These are phyloP conservation scores for Eudasyphora cyanicolor DNA, from an alignment of 2,888 invertebrate genomes.

Conservation along the genomic window DNA sequence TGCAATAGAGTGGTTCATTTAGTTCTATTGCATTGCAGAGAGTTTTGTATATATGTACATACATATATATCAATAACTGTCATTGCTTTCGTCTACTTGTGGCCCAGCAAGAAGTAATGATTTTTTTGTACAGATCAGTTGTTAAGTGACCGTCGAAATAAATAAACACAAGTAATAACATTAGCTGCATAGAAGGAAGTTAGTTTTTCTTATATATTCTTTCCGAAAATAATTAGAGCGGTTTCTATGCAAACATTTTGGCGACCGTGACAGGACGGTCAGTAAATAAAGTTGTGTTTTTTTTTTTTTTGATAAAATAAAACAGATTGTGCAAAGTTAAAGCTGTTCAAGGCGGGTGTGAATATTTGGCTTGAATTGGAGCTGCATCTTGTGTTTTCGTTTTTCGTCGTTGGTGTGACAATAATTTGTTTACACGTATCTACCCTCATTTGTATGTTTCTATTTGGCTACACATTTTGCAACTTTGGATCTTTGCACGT, in stretches of 20 bases:
- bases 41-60: no score
- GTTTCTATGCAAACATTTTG: slow-evolving; percentile 19
- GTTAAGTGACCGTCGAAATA: no score
- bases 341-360: background rate
- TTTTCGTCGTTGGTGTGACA: background rate
- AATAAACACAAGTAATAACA: no score
- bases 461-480: background rate
- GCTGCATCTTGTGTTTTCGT: background rate
- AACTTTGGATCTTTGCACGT: background rate
- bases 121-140: no score
- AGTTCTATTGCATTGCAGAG: no score
- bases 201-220: no score
- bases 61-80: no score
- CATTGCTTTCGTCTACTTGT: no score
- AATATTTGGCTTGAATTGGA: background rate
- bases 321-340: background rate
- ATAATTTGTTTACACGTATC: background rate
- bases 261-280: slow-evolving; percentile 42
- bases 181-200: no score
- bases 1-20: no score
- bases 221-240: no score
- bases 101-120: no score
- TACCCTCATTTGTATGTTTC: background rate
- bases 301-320: background rate
- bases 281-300: background rate